Percentiles rank a stretch among this genome's conserved stretches.
Conservation (phyloP, 2,113 vertebrate species). For the Megaptera novaeangliae region DNA sequence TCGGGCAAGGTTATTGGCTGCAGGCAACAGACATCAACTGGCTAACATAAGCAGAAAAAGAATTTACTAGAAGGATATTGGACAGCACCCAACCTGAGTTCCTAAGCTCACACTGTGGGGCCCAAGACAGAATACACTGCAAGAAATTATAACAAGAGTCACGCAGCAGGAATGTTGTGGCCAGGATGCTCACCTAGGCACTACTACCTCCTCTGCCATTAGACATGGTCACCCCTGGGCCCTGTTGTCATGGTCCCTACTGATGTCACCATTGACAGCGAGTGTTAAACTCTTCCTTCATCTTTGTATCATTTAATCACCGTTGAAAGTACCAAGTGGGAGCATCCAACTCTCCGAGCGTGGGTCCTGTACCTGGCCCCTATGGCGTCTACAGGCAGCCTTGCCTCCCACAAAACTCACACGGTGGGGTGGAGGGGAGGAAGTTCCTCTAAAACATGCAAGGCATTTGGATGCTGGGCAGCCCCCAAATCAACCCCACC, state of each 20-base stretch:
- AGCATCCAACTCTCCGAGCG: background rate
- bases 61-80: background rate
- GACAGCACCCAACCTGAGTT: background rate
- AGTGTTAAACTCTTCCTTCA: background rate
- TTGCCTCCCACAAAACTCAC: background rate
- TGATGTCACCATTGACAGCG: background rate
- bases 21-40: background rate
- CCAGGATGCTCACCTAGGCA: background rate
- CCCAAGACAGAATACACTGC: background rate
- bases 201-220: background rate
- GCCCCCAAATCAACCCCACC: background rate
- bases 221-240: no score
- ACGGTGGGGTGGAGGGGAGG: rapidly evolving
- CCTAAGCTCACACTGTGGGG: background rate
- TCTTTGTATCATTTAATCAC: background rate
- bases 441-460: background rate
- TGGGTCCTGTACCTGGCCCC: background rate
- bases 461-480: background rate
- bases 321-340: background rate
- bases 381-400: background rate
- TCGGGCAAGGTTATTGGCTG: background rate
- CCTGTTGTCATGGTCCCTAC: no score
- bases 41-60: background rate
- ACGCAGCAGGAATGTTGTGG: background rate
- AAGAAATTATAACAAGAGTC: background rate